phyloP scores from a whole-genome alignment of 2,797 vertebrate genomes.

The Chlorospingus semifuscus region DNA sequence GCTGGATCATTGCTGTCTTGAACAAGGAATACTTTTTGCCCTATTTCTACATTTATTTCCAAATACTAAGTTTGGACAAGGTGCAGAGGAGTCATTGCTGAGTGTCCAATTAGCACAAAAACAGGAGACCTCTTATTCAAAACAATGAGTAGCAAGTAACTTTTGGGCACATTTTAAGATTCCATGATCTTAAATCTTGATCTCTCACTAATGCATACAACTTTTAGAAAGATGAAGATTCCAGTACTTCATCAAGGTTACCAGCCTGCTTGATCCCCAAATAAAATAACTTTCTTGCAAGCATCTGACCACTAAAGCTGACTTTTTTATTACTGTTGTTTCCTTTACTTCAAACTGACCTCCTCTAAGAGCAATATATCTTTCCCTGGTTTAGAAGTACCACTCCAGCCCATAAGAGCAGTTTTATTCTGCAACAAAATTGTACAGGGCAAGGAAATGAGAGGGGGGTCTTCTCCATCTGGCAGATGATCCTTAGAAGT shows the following conservation, averaged over 20 bases:
- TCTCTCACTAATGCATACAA: neutral
- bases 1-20: neutral
- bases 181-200: neutral
- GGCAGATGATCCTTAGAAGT: constrained; percentile 35
- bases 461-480: constrained; percentile 15
- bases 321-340: neutral
- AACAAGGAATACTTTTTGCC: neutral
- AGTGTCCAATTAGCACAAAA: neutral
- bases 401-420: neutral
- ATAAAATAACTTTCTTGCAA: neutral
- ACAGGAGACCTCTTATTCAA: neutral
- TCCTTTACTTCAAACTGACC: neutral
- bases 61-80: neutral
- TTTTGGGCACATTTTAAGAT: neutral
- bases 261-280: neutral
- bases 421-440: neutral
- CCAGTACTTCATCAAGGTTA: neutral
- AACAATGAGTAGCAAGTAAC: neutral
- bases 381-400: neutral
- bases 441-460: neutral
- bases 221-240: neutral
- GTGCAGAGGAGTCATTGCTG: neutral
- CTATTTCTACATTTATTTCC: neutral
- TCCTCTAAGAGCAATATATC: neutral
- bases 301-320: neutral